A percentile compares a stretch with the other conserved stretches of the same genome.
Conservation (phyloP, 2,888 invertebrate species). For the Philonicus albiceps region DNA sequence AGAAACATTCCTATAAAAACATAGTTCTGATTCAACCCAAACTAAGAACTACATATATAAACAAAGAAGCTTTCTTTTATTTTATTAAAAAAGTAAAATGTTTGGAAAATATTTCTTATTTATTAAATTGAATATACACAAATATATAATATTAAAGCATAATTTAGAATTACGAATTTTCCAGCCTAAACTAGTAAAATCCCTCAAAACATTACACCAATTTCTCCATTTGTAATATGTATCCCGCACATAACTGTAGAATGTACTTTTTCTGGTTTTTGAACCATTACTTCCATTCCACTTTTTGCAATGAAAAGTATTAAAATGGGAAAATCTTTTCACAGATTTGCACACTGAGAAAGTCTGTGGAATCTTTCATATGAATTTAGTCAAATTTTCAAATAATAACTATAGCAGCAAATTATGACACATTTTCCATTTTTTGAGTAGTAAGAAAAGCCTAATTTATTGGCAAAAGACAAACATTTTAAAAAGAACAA, state of each 20-base stretch:
- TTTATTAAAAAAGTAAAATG: not conserved
- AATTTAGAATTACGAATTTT: not conserved
- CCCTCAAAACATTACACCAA: not conserved
- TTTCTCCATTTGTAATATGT: not conserved
- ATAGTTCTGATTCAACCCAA: not conserved
- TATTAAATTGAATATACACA: not conserved
- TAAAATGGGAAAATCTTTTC: constrained; percentile 11
- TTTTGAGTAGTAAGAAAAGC: not conserved
- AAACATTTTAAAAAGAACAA: not conserved
- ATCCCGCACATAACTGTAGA: not conserved
- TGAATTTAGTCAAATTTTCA: constrained; percentile 18
- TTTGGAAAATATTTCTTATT: not conserved
- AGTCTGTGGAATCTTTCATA: not conserved
- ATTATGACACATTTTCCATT: constrained; percentile 15
- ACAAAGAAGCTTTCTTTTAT: not conserved
- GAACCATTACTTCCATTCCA: not conserved
- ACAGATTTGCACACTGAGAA: not conserved
- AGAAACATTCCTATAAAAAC: not conserved
- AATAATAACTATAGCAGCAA: constrained; percentile 10
- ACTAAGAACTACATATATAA: not conserved
- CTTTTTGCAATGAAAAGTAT: constrained; percentile 16
- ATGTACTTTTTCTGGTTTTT: not conserved
- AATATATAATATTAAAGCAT: not conserved
- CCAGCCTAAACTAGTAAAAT: not conserved
- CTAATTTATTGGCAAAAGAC: constrained; percentile 8